Base-by-base conservation (phyloP, 2,113 vertebrate genomes). In the Mohoua ochrocephala region DNA sequence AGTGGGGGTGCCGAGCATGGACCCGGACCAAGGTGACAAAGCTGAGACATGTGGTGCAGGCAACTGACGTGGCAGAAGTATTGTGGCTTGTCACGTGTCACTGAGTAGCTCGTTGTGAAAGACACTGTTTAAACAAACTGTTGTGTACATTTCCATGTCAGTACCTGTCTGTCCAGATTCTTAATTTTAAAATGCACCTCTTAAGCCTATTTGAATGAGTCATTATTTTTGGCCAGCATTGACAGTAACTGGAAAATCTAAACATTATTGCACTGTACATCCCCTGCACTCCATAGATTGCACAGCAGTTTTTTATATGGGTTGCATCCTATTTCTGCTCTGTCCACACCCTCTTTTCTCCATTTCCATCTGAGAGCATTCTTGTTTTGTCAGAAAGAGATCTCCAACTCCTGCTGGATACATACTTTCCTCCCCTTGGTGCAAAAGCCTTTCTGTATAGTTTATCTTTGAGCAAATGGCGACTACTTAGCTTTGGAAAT, bases 61-160 rank as follows among this genome's bases (percentile, higher is more conserved):
- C 3, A 2, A 75, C 47, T 60, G 86, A 91, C 5, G 44, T 96
- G 96, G 84, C 91, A 71, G 7, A 81, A 71, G 52, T 21, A 57
- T 13, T 81, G 60, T 47, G 54, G 76, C 57, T 85, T 69, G 79
- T 77, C 91, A 95, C 37, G 6, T 95, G 93, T 37, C 74, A 33
- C 45, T 22, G 33, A 74, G 52, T 22, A 59, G 80, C 65, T 91
- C 61, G 56, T 93, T 96, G 84, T 71, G 94, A 95, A 95, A 95
- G 77, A 91, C 81, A 82, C 69, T 92, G 84, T 95, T 95, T 92
- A 91, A 95, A 92, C 74, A 91, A 92, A 89, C 68, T 95, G 35
- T 39, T 93, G 80, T 65, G 77, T 94, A 89, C 87, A 65, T 94
- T 96, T 94, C 96, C 81, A 49, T 49, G 89, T 17, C 56, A 67